Evolutionary conservation across 2,888 invertebrate genomes (phyloP).

Genomic region (Spisula subtruncata): DNA sequence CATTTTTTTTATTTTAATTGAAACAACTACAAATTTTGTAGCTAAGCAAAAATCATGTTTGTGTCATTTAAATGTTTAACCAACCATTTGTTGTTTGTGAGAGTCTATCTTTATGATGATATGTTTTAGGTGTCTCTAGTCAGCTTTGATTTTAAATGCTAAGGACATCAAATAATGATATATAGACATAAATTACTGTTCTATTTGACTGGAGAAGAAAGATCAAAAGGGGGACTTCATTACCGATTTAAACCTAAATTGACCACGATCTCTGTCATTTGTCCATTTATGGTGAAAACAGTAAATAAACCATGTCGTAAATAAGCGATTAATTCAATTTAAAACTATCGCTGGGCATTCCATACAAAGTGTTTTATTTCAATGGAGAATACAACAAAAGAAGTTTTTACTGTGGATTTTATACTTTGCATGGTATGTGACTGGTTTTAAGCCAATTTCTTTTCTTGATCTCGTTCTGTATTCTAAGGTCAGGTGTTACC

Average conservation of each 20-base stretch:
- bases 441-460: constrained; percentile 10
- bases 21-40: not conserved
- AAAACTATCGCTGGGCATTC: constrained; percentile 33
- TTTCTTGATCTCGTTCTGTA: not conserved
- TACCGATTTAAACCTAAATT: constrained; percentile 39
- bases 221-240: constrained; percentile 39
- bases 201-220: not conserved
- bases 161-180: constrained; percentile 9
- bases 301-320: constrained; percentile 53
- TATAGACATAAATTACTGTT: not conserved
- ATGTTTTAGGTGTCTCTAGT: not conserved
- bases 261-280: constrained; percentile 28
- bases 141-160: not conserved
- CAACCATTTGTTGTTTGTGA: not conserved
- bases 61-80: not conserved
- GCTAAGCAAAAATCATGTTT: constrained; percentile 15
- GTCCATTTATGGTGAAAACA: constrained; percentile 53
- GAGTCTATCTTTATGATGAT: not conserved
- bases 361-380: constrained; percentile 42
- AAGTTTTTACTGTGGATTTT: constrained; percentile 40
- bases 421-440: not conserved
- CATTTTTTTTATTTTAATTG: not conserved
- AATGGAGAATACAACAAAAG: constrained; percentile 7
- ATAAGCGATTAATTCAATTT: constrained; percentile 49
- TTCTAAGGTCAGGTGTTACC: constrained; percentile 1